phyloP scores from a whole-genome alignment of 2,888 invertebrate species.

The Folsomia manolachei region DNA sequence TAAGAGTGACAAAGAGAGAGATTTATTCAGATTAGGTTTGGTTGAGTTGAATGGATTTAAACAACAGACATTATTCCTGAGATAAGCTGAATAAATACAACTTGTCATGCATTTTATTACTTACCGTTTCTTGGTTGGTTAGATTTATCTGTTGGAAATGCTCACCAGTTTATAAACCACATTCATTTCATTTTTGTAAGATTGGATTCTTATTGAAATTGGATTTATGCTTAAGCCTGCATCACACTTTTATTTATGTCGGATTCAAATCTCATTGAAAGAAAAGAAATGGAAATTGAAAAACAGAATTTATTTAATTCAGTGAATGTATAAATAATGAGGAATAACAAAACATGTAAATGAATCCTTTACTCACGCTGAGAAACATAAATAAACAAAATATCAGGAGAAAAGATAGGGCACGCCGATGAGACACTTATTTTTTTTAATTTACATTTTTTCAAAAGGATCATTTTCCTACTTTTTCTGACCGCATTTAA shows the following conservation, averaged over 20 bases:
- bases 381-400: constrained; percentile 49
- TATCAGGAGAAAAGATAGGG: too few species aligned
- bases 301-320: constrained; percentile 1
- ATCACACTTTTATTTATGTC: too few species aligned
- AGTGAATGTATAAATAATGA: constrained; percentile 16
- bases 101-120: background rate
- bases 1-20: background rate
- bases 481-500: background rate
- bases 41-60: background rate
- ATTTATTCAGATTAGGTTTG: constrained; percentile 3
- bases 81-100: background rate
- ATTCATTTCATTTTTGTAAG: background rate
- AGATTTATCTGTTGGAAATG: background rate
- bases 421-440: too few species aligned
- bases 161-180: background rate
- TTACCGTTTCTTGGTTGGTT: background rate
- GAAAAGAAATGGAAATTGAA: constrained; percentile 12
- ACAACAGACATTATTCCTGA: background rate
- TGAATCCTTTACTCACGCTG: constrained; percentile 49
- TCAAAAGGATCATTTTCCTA: too few species aligned
- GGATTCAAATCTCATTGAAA: background rate
- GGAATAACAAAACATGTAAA: constrained; percentile 30
- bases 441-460: too few species aligned
- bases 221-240: background rate
- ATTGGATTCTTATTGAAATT: too few species aligned